These are phyloP conservation scores for Drosophila bocqueti DNA, from an alignment of 1,140 invertebrate species.

Conservation along the genomic window DNA sequence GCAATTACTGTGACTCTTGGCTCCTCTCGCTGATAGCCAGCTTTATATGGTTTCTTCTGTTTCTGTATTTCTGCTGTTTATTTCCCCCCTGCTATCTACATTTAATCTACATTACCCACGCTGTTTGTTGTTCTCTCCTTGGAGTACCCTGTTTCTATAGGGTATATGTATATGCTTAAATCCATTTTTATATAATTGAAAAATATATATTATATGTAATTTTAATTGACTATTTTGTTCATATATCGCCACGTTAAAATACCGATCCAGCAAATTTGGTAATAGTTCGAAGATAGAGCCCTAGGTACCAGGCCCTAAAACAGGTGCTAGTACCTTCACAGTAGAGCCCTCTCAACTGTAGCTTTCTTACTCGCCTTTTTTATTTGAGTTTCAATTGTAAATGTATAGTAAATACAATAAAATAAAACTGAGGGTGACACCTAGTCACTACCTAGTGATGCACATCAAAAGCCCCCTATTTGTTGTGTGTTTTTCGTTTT, in stretches of 20 bases:
- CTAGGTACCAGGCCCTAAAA: too few species aligned
- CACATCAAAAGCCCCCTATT: conserved; percentile 18
- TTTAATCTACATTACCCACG: conserved; percentile 55
- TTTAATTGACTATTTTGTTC: too few species aligned
- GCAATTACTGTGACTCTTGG: conserved; percentile 36
- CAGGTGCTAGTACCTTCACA: not conserved
- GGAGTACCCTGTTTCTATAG: not conserved
- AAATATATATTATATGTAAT: too few species aligned
- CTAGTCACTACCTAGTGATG: conserved; percentile 9
- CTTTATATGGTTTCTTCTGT: conserved; percentile 41
- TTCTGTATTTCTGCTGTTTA: conserved; percentile 43
- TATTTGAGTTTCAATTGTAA: conserved; percentile 57
- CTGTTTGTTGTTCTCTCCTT: conserved; percentile 36
- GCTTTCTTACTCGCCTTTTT: not conserved
- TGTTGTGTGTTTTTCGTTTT: conserved; percentile 18
- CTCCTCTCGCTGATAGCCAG: conserved; percentile 50
- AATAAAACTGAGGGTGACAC: conserved; percentile 52
- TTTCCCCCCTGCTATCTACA: conserved; percentile 59
- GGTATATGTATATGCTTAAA: too few species aligned
- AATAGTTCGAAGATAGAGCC: too few species aligned
- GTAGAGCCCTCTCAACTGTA: not conserved
- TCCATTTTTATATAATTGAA: too few species aligned
- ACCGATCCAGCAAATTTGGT: too few species aligned
- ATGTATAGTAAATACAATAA: conserved; percentile 66
- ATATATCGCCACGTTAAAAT: too few species aligned